These are phyloP conservation scores for Cheilosia impressa DNA, from an alignment of 2,888 invertebrate species.

Conservation along the genomic window DNA sequence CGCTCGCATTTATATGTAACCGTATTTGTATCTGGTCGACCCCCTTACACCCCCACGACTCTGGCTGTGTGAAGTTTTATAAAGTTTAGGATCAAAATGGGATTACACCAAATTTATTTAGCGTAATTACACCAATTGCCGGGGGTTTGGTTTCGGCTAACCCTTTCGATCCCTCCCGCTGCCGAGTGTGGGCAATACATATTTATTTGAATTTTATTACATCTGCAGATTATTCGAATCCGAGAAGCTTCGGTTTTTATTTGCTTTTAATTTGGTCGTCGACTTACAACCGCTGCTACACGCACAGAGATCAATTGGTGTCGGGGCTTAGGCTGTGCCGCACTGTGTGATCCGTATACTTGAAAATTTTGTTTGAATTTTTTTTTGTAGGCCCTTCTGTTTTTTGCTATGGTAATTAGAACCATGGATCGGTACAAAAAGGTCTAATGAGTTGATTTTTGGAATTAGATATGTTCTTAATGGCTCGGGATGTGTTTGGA, in stretches of 20 bases:
- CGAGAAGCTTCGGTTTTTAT: slow-evolving; percentile 61
- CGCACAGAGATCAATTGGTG: slow-evolving; percentile 69
- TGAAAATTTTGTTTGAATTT: slow-evolving; percentile 59
- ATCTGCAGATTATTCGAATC: slow-evolving; percentile 69
- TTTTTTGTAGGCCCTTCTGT: slow-evolving; percentile 2
- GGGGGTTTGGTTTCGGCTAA: slow-evolving; percentile 24
- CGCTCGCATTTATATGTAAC: slow-evolving; percentile 60
- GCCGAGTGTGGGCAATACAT: slow-evolving; percentile 19
- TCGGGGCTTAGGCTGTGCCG: slow-evolving; percentile 48
- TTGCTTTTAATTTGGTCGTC: slow-evolving; percentile 64
- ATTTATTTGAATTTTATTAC: slow-evolving; percentile 71
- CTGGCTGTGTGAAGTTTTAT: slow-evolving; percentile 58
- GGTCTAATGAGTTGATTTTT: slow-evolving; percentile 73
- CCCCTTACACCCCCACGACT: not conserved
- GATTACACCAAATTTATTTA: slow-evolving; percentile 74
- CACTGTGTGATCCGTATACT: slow-evolving; percentile 41
- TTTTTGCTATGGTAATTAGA: slow-evolving; percentile 52
- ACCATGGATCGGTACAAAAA: slow-evolving; percentile 42
- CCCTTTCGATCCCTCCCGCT: slow-evolving; percentile 16
- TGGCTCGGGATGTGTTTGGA: slow-evolving; percentile 52
- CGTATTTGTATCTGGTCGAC: slow-evolving; percentile 37
- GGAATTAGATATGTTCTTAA: slow-evolving; percentile 70
- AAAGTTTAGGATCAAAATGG: slow-evolving; percentile 74
- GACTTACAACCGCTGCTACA: slow-evolving; percentile 8
- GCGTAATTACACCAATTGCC: slow-evolving; percentile 73